These are phyloP conservation scores for Nanorana parkeri DNA, from an alignment of 2,113 vertebrate genomes.

Conservation along the genomic window DNA sequence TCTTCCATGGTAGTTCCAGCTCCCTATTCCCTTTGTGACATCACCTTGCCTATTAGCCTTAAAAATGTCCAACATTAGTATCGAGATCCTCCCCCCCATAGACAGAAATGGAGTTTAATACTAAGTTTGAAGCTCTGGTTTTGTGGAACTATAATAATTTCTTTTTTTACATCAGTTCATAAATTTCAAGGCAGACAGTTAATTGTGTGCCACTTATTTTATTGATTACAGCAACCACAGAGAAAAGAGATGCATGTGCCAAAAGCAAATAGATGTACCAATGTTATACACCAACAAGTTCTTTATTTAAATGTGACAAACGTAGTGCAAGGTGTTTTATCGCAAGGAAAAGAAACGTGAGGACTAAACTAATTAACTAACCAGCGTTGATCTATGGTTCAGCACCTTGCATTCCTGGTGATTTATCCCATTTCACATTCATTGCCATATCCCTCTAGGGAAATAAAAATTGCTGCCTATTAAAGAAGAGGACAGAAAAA, in stretches of 20 bases:
- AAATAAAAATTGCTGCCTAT: slow-evolving; percentile 88
- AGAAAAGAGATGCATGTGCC: slow-evolving; percentile 56
- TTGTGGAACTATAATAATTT: slow-evolving; percentile 53
- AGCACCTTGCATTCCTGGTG: slow-evolving; percentile 79
- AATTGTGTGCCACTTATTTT: slow-evolving; percentile 60
- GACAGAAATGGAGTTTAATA: too few species aligned
- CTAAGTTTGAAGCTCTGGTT: too few species aligned
- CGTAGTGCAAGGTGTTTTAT: slow-evolving; percentile 67
- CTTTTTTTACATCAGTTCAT: slow-evolving; percentile 10
- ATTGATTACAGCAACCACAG: slow-evolving; percentile 59
- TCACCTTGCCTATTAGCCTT: too few species aligned
- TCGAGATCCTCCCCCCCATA: too few species aligned
- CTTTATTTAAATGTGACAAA: slow-evolving; percentile 61
- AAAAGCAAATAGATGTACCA: slow-evolving; percentile 27
- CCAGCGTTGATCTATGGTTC: slow-evolving; percentile 77
- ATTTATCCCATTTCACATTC: slow-evolving; percentile 85
- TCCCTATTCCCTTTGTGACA: too few species aligned
- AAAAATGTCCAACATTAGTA: too few species aligned
- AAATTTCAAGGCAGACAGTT: slow-evolving; percentile 58
- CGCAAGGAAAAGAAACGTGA: slow-evolving; percentile 67
- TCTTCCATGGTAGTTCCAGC: too few species aligned
- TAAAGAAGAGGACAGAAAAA: slow-evolving; percentile 87
- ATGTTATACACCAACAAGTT: slow-evolving; percentile 54
- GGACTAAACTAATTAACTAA: slow-evolving; percentile 83
- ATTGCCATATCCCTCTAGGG: slow-evolving; percentile 81